Evolutionary conservation across 64 coral and sea anemone genomes (phyloP), one percentile per base, ranked within the genome.

Genomic region (Montipora sp.): DNA sequence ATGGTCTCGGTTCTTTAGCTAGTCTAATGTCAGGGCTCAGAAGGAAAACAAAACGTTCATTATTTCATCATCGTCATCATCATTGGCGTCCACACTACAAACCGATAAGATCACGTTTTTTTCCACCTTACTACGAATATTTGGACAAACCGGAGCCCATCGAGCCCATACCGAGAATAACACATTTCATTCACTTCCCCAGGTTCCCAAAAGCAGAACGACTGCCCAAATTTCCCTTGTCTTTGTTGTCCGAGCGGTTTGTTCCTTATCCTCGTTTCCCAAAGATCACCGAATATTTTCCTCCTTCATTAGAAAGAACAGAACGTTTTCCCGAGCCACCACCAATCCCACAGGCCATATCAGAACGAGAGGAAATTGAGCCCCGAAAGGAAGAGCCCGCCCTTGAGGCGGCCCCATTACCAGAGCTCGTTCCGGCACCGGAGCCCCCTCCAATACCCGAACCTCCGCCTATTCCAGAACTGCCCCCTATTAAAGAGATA

Each of bases 401-500:
- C 5, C 47, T 50, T 20, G 87, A 89, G 23, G 53, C 12, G 7
- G 51, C 87, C 5, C 87, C 87, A 44, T 77, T 89, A 15, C 72
- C 71, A 1, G 87, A 89, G 12, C 87, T 48, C 9, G 51, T 66
- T n/a, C 87, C 87, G 7, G 75, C 58, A 20, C 75, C 87, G 8
- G 87, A 89, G 45, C 75, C 71, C 3, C 73, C 75, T 58, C 87
- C 87, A n/a, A 78, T 89, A 65, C 22, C 71, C 0, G 87, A 89
- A 49, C 70, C 80, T 55, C 23, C 80, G 6, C 80, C 80, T 3
- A 83, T 83, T 19, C 63, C 80, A 61, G 80, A 83, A 69, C 57
- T 89, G 21, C 20, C 87, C 11, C 70, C 70, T 66, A 89, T 89
- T 51, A 75, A 78, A 65, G 87, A 89, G 48, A 89, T 89, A 47